Evolutionary conservation across 2,113 vertebrate genomes (phyloP).

Genomic region (Nibea coibor): DNA sequence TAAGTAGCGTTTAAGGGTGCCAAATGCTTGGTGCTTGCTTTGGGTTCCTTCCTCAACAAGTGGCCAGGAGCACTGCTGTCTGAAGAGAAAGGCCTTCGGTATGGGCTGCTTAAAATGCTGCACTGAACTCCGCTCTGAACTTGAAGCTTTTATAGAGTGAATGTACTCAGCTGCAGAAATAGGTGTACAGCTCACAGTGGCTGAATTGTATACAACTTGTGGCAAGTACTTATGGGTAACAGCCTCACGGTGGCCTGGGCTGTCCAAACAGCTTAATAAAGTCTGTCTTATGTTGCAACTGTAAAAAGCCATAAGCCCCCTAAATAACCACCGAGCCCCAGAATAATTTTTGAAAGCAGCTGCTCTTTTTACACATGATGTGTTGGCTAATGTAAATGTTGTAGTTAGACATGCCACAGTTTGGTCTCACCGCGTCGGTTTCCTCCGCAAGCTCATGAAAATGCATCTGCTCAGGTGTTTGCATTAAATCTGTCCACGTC

Average conservation of each 20-base stretch:
- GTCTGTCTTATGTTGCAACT: slow-evolving; percentile 44
- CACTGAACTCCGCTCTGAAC: neutral
- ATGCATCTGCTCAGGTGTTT: slow-evolving; percentile 26
- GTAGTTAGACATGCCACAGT: neutral
- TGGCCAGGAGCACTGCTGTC: neutral
- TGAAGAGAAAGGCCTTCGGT: neutral
- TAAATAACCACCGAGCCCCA: slow-evolving; percentile 31
- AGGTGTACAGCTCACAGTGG: slow-evolving; percentile 42
- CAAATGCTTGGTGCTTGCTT: slow-evolving; percentile 14
- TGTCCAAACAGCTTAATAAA: slow-evolving; percentile 59
- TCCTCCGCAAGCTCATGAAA: slow-evolving; percentile 19
- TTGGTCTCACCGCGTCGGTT: slow-evolving; percentile 14
- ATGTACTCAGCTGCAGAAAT: slow-evolving; percentile 48
- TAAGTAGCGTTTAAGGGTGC: slow-evolving; percentile 31
- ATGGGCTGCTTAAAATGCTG: slow-evolving; percentile 13
- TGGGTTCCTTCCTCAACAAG: slow-evolving; percentile 28
- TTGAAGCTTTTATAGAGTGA: slow-evolving; percentile 17
- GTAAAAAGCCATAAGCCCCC: slow-evolving; percentile 19
- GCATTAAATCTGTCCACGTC: slow-evolving; percentile 1
- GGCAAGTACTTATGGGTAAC: slow-evolving; percentile 52
- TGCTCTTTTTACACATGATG: slow-evolving; percentile 28
- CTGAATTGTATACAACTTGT: slow-evolving; percentile 49
- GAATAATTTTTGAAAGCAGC: slow-evolving; percentile 42
- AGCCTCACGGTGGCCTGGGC: slow-evolving; percentile 39
- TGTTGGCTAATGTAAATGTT: neutral